Base-by-base conservation (phyloP, 1,140 invertebrate genomes). In the Sminthurides bifidus region DNA sequence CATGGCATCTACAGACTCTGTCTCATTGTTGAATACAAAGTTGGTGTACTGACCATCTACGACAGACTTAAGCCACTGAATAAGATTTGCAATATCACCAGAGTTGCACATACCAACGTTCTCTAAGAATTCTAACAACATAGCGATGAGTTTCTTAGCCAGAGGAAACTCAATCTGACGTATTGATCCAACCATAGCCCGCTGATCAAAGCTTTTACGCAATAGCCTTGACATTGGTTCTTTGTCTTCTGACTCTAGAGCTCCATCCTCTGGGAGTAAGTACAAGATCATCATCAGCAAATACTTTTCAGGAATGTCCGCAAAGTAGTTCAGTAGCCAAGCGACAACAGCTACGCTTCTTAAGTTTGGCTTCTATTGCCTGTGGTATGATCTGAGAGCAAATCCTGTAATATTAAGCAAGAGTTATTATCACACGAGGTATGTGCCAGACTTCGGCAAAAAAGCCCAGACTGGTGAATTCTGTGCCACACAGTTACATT, bases 21-120 rank as follows among this genome's bases (percentile, higher is more conserved):
- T 30, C 17, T 64, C 59, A 57, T 52, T 41, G n/a, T 59, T 30
- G 31, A 58, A 52, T 23, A 64, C 56, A 44, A 64, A 64, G 5
- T 60, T 41, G 0, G 59, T 54, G 26, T 59, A 59, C 38, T 61
- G 56, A 27, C 59, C 58, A 57, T 64, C 62, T 1, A 61, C 15
- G 35, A 61, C 10, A 0, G 57, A 38, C 15, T 43, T 52, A 10
- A 38, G 33, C 62, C 62, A 64, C 17, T 51, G 55, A 8, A 60
- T 46, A n/a, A 48, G 24, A 12, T 43, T 37, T 5, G 5, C 15
- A 35, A 54, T 31, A 17, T 30, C 23, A 15, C 15, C 23, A 19
- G 35, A 30, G 6, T 43, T 35, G 6, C 8, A n/a, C n/a, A n/a
- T n/a, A n/a, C n/a, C n/a, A n/a, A n/a, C n/a, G n/a, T n/a, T n/a